Percentiles rank a stretch among this genome's conserved stretches.
Conservation (phyloP, 53 echinoderm and acorn worm genomes). For the Stichopus horrens region DNA sequence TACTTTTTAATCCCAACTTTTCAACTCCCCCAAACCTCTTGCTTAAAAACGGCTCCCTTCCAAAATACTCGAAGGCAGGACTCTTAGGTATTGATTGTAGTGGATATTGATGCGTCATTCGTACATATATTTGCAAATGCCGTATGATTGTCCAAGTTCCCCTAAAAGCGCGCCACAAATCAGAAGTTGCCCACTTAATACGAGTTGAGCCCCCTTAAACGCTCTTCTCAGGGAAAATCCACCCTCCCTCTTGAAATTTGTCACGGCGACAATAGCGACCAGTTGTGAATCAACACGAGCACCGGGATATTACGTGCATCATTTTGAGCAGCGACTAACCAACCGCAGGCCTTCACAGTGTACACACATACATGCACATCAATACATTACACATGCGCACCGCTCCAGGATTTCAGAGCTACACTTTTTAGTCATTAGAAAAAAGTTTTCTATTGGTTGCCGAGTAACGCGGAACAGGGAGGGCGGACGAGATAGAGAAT, state of each 20-base stretch:
- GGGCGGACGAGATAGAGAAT: constrained; percentile 16
- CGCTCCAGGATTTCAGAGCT: neutral
- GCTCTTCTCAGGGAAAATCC: constrained; percentile 22
- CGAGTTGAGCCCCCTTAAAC: constrained; percentile 49
- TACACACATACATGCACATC: too few relatives aligned
- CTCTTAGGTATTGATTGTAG: constrained; percentile 34
- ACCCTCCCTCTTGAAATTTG: constrained; percentile 40
- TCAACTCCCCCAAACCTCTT: constrained; percentile 11
- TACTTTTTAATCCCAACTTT: constrained; percentile 26
- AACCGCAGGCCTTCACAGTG: too few relatives aligned
- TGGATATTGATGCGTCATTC: constrained; percentile 46
- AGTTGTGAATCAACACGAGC: neutral
- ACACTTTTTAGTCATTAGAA: neutral
- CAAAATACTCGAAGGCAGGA: constrained; percentile 18
- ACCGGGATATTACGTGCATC: too few relatives aligned
- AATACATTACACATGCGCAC: too few relatives aligned
- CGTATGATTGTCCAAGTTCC: constrained; percentile 51
- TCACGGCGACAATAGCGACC: constrained; percentile 12
- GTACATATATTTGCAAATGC: constrained; percentile 30
- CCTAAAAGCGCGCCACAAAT: constrained; percentile 44
- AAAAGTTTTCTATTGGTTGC: constrained; percentile 38
- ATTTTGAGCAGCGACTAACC: too few relatives aligned
- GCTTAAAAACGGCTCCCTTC: neutral
- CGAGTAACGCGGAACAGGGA: constrained; percentile 23
- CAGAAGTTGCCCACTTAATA: constrained; percentile 46